Base-by-base conservation (phyloP, 2,113 vertebrate species). In the Tinamus guttatus region DNA sequence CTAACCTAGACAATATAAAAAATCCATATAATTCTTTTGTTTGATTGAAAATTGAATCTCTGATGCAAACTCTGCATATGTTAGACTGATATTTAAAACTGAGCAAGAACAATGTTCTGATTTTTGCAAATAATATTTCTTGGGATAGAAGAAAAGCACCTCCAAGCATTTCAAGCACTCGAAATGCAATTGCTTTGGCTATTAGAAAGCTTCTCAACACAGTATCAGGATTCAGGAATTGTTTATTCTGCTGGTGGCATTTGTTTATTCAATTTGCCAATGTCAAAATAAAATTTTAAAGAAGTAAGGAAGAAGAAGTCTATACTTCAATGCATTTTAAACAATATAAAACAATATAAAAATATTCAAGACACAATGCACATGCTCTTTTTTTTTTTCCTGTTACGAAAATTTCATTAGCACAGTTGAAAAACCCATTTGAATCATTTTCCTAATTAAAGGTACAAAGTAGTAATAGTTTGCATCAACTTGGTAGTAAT, bases 201-300 rank as follows among this genome's bases (percentile, higher is more conserved):
- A 86, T 56, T 74, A 40, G 34, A 93, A 93, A 77, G 54, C 77
- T 87, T 81, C 59, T 87, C 64, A 84, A 52, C 20, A 83, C 43
- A 77, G 36, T 21, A 56, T 70, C 67, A 79, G 62, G 93, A 96
- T 43, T 43, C 41, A 43, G 41, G 43, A 43, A n/a, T n/a, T n/a
- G n/a, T n/a, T n/a, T n/a, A n/a, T n/a, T n/a, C n/a, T 84, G 85
- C 41, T 86, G 58, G 64, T 90, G 67, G 81, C 27, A 91, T 76
- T 83, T 77, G 45, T 76, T 70, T n/a, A 41, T 85, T 70, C 82
- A 52, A 36, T 93, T 84, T 84, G 34, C 34, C 59, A 81, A 43
- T 59, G 47, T 79, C 45, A 91, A 90, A 87, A 90, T 41, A 86
- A 88, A 88, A 80, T 86, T 51, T 79, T 79, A 73, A 95, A 89